A percentile compares a stretch with the other conserved stretches of the same genome.
Evolutionary conservation across 2,797 vertebrate species (phyloP).

Genomic region (Diplodus puntazzo): DNA sequence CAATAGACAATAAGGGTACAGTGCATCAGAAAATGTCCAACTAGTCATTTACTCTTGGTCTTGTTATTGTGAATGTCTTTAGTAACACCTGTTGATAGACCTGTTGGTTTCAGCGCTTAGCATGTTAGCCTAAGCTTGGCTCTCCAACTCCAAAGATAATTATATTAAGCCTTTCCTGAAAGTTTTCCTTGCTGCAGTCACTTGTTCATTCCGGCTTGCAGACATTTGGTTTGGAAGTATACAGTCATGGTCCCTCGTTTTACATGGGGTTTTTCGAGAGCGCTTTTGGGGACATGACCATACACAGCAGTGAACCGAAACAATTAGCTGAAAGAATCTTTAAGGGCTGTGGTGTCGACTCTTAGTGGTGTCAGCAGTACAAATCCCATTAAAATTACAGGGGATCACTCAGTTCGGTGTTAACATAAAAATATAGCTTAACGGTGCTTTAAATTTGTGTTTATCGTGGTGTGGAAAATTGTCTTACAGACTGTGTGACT

Average conservation of each 20-base stretch:
- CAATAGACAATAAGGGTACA: no score
- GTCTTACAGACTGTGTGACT: conserved; percentile 11
- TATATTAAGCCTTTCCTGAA: background rate
- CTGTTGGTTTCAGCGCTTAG: background rate
- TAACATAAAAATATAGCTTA: conserved; percentile 1
- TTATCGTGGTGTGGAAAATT: conserved; percentile 6
- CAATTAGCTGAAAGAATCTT: background rate
- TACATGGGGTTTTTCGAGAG: background rate
- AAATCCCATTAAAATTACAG: conserved; percentile 3
- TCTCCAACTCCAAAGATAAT: background rate
- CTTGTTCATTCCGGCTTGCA: background rate
- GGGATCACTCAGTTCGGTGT: background rate
- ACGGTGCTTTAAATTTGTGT: conserved; percentile 10
- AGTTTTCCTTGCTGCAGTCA: background rate
- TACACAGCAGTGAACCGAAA: background rate
- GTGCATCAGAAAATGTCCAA: background rate
- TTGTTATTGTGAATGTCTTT: background rate
- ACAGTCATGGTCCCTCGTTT: background rate
- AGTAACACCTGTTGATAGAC: background rate
- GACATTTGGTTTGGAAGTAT: background rate
- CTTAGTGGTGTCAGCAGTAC: background rate
- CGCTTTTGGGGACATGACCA: background rate
- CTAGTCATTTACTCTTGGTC: background rate
- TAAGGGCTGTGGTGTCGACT: background rate
- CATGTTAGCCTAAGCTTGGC: background rate